Evolutionary conservation across 2,888 invertebrate species (phyloP), one percentile per base, ranked within the genome.

Genomic region (Thereva unica): DNA sequence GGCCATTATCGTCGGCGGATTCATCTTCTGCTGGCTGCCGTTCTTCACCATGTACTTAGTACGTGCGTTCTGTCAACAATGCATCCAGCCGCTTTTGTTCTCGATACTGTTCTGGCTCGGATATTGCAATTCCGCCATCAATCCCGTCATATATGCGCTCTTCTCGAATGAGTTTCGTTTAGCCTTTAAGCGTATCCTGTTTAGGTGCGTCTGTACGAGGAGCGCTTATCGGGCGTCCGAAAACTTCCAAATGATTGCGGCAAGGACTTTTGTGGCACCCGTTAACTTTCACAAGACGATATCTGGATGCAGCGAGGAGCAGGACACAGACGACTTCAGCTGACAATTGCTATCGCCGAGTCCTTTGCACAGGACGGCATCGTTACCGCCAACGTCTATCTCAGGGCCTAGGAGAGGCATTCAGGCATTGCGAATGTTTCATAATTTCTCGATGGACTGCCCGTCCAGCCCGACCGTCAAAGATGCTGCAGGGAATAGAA

Each of bases 81-180:
- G 95, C 80, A 93, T 95, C 57, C 89, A 91, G 70, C 89, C 90
- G 0, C 85, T 93, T 59, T 85, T 95, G 65, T 96, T 96, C 83
- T 93, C 94, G 12, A 87, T 96, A 52, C 87, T 96, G 47, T 97
- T 97, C 83, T 98, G 97, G 97, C 85, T 98, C 65, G 98, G 97
- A 6, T 97, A 97, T 82, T 95, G 95, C 83, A 97, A 97, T 81
- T 95, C 95, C 4, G 97, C 96, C 45, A 90, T 97, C 73, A 97
- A 97, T 79, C 97, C 97, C 0, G 87, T 94, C 73, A 95, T 97
- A 71, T 97, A 97, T 80, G 96, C 95, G 2, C 85, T 95, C 68
- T 96, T 96, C 82, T 94, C 95, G 56, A 91, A 93, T 79, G 96
- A 97, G 82, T 97, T 96, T 82, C 88, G 96, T 71, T 92, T 92